Evolutionary conservation across 2,888 invertebrate genomes (phyloP), one percentile per base, ranked within the genome.

Genomic region (Deilephila porcellus): DNA sequence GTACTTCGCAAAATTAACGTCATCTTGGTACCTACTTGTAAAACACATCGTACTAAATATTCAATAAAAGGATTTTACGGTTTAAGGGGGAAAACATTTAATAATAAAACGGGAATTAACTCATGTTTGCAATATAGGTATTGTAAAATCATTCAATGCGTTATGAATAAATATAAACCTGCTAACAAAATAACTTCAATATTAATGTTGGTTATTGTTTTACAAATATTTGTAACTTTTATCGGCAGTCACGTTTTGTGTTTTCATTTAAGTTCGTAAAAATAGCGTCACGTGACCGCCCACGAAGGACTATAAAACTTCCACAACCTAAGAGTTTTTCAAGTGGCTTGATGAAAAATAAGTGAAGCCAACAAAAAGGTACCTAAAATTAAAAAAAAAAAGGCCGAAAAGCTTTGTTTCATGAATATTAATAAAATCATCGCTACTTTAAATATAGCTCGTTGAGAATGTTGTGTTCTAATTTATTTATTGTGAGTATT

Each of bases 351-450:
- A 37, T 4, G 20, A 3, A 20, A 64, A 64, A 37, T 45, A 37
- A 64, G 20, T 20, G 64, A 64, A 45, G 64, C 64, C 45, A 20
- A 45, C 11, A 37, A 64, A 62, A 45, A 37, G 64, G 8, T 20
- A n/a, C n/a, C n/a, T n/a, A 14, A 45, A 64, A 64, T 20, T 45
- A 45, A 64, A 11, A 45, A 14, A 45, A 45, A 64, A 6, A 3
- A 14, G 34, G 29, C 0, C 6, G 19, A 17, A 34, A 19, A 32
- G 19, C 29, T 32, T 32, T 62, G 11, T 19, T 19, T 32, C 11
- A 62, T 19, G 19, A 62, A 19, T 32, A 14, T 6, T 62, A 62
- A 5, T 19, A 32, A 62, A 34, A 56, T 4, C 4, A 17, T n/a
- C 56, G 17, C 56, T n/a, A 4, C n/a, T 56, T n/a, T n/a, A 56